These are phyloP conservation scores for Cerceris rybyensis DNA, from an alignment of 2,888 invertebrate species.

Conservation along the genomic window DNA sequence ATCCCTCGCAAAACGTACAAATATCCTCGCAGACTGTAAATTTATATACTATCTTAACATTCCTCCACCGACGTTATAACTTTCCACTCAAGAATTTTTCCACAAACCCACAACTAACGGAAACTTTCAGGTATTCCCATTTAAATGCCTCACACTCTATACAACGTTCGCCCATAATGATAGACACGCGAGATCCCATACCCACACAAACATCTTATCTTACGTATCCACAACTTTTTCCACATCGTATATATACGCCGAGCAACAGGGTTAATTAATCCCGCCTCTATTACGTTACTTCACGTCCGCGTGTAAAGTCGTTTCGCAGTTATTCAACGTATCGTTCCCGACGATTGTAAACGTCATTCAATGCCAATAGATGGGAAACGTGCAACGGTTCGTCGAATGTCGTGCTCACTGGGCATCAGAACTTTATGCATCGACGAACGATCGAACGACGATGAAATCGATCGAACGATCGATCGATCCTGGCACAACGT, in stretches of 20 bases:
- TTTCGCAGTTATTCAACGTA: background rate
- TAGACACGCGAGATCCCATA: no score
- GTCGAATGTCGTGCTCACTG: conserved; percentile 17
- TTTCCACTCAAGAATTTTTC: no score
- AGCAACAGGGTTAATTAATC: conserved; percentile 49
- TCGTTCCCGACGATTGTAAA: conserved; percentile 42
- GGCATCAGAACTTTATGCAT: conserved; percentile 32
- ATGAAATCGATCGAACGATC: conserved; percentile 40
- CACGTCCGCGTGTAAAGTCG: conserved; percentile 39
- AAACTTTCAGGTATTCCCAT: no score
- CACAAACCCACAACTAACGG: no score
- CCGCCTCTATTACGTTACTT: conserved; percentile 42
- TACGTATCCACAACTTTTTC: background rate
- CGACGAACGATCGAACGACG: conserved; percentile 22
- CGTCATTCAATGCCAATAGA: conserved; percentile 54
- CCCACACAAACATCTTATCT: no score
- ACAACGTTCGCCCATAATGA: no score
- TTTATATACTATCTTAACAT: no score
- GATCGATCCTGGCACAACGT: conserved; percentile 54
- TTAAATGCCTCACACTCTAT: no score
- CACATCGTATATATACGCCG: conserved; percentile 25
- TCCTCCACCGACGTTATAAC: no score
- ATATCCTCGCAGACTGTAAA: no score
- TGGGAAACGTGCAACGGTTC: conserved; percentile 1
- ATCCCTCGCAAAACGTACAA: no score